phyloP scores from a whole-genome alignment of 2,113 vertebrate species.

The Mohoua ochrocephala region DNA sequence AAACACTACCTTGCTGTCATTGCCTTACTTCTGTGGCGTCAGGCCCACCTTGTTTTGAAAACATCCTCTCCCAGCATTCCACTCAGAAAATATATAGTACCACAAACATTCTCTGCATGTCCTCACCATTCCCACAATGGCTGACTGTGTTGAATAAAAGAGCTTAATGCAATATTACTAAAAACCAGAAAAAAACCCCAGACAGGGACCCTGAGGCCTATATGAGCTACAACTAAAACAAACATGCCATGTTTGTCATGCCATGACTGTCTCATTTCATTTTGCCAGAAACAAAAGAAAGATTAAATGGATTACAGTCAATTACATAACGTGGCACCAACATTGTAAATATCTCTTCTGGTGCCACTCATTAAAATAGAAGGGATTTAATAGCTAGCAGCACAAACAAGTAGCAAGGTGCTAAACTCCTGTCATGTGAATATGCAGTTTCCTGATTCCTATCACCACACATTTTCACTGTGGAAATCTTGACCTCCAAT shows the following conservation, averaged over 20 bases:
- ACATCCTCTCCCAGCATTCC: neutral
- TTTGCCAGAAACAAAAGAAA: neutral
- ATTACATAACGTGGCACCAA: neutral
- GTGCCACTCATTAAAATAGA: neutral
- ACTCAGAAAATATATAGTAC: neutral
- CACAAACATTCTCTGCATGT: neutral
- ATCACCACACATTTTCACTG: neutral
- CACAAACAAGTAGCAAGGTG: neutral
- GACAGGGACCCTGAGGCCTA: neutral
- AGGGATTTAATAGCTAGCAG: neutral
- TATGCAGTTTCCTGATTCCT: neutral
- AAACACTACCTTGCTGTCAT: neutral
- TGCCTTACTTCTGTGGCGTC: neutral
- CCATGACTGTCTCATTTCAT: neutral
- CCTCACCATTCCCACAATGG: neutral
- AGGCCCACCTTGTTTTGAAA: neutral
- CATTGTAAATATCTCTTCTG: neutral
- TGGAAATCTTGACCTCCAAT: neutral
- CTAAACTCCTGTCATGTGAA: neutral
- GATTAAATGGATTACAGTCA: neutral
- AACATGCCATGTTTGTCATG: neutral
- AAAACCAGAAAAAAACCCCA: neutral
- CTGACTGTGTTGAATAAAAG: neutral
- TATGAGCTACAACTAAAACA: neutral
- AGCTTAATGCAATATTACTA: neutral